Evolutionary conservation across 1,140 invertebrate genomes (phyloP), one percentile per base, ranked within the genome.

Genomic region (Penaeus japonicus): DNA sequence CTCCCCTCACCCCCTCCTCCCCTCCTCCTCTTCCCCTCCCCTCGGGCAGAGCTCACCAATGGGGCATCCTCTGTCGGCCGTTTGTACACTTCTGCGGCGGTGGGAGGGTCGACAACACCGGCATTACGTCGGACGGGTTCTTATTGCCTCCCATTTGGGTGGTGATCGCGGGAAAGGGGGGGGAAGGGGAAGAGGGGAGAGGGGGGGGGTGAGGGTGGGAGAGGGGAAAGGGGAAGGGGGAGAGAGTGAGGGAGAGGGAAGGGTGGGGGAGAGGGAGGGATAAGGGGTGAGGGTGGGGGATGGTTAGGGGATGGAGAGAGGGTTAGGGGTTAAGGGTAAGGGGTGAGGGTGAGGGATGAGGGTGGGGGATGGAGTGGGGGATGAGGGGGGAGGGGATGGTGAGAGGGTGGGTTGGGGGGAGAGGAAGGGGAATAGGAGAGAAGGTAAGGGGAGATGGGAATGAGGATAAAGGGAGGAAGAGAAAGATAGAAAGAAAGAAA

Each of bases 261-360:
- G 32, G 32, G 55, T 32, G 81, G 32, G 24, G 18, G 59, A 24
- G 62, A 47, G 83, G 24, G 83, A 53, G 83, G 53, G 35, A 73
- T 62, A 84, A 35, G 75, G 83, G 73, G 59, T 53, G 57, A 84
- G 82, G 70, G 57, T 70, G 12, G 75, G 20, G 75, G 77, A 22
- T n/a, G 75, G 39, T 27, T 22, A 55, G 32, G 18, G 62, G 62
- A 30, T 22, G 32, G 7, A n/a, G 24, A 24, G 32, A n/a, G 18
- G n/a, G 24, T 24, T 30, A 27, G 27, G 32, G 24, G 24, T 27
- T 17, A 70, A 22, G 24, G 24, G 18, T 17, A 32, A 22, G 24
- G 18, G 65, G 7, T 15, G 32, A 18, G 18, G 65, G 65, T 2
- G 32, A 70, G 27, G 18, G 65, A 32, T 17, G 18, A 27, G 18